Evolutionary conservation across 2,113 vertebrate species (phyloP).

Genomic region (Ptilorrhoa leucosticta): DNA sequence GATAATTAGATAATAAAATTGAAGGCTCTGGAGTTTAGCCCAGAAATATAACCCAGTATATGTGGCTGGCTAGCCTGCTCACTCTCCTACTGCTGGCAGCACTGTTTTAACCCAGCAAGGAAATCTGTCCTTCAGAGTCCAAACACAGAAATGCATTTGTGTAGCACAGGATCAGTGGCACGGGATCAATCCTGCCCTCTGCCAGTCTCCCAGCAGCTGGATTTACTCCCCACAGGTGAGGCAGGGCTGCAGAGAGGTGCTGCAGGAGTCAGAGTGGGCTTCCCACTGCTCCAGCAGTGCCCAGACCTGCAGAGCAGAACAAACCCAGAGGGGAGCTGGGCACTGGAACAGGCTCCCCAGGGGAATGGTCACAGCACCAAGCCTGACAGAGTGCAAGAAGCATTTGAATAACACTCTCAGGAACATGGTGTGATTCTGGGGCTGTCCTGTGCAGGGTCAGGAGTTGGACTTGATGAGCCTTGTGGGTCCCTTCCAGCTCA

Average conservation of each 20-base stretch:
- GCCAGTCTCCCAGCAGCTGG: neutral
- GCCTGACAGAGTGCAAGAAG: neutral
- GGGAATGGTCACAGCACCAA: neutral
- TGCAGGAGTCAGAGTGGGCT: neutral
- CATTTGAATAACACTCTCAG: neutral
- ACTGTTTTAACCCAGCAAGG: neutral
- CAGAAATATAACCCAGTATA: neutral
- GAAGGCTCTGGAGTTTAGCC: conserved; percentile 29
- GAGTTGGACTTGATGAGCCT: neutral
- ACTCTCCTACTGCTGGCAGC: neutral
- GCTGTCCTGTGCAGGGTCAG: neutral
- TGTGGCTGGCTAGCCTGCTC: neutral
- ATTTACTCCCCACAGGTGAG: neutral
- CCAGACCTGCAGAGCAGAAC: neutral
- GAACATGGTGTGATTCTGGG: neutral
- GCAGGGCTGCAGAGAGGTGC: neutral
- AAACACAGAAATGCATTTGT: neutral
- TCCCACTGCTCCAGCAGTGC: neutral
- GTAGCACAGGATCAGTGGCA: neutral
- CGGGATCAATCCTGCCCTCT: neutral
- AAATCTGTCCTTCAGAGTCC: neutral
- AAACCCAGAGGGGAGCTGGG: accelerated
- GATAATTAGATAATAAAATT: conserved; percentile 51
- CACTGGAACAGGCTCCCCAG: neutral
- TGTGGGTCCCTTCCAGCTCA: neutral